Conservation (phyloP, 2,797 vertebrate species). For the Parauchenoglanis punctatus region DNA sequence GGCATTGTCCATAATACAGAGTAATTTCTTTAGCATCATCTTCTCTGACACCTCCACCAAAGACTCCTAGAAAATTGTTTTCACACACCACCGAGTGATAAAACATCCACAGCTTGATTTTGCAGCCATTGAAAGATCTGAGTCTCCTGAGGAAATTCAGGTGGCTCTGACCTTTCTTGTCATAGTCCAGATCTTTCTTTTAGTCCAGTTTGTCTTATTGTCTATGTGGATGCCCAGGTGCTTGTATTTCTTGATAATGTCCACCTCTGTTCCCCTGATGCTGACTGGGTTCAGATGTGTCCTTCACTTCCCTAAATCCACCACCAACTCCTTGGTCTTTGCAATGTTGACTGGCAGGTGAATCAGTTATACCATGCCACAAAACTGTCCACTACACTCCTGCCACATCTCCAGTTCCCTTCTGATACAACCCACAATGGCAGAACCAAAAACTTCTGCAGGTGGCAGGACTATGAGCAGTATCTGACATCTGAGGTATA, state of each 20-base stretch:
- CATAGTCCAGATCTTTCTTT: not conserved
- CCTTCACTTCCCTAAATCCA: not conserved
- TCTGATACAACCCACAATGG: not conserved
- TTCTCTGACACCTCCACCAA: too few species aligned
- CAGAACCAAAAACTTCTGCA: not conserved
- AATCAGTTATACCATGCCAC: not conserved
- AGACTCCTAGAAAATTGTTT: too few species aligned
- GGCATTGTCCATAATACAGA: too few species aligned
- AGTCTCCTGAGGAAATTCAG: not conserved
- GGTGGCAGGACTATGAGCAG: not conserved
- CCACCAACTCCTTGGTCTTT: not conserved
- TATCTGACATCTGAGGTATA: too few species aligned
- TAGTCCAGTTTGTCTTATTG: not conserved
- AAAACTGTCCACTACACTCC: not conserved
- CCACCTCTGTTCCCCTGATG: not conserved
- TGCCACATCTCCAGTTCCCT: not conserved
- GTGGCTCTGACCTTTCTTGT: not conserved
- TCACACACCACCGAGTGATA: not conserved
- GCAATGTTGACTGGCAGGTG: not conserved
- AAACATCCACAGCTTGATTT: too few species aligned
- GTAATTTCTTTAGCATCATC: too few species aligned
- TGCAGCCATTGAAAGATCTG: not conserved
- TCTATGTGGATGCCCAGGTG: not conserved
- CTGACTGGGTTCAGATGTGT: not conserved
- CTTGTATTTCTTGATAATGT: not conserved